Evolutionary conservation across 2,797 vertebrate species (phyloP).

Genomic region (Acanthurus tractus): DNA sequence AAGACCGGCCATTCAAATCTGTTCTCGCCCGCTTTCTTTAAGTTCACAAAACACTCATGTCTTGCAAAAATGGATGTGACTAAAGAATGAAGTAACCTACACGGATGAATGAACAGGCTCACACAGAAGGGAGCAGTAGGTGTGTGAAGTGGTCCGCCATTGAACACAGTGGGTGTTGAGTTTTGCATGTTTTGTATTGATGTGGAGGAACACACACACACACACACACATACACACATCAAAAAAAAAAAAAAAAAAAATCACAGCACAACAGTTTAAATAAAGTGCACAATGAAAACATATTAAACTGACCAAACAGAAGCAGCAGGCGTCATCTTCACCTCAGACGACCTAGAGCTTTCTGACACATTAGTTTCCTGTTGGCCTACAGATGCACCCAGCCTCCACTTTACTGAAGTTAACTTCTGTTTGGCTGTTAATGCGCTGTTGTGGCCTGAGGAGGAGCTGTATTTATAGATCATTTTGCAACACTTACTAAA

Average conservation of each 20-base stretch:
- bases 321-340: slow-evolving; percentile 30
- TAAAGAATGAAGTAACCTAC: background rate
- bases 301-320: slow-evolving; percentile 49
- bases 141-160: slow-evolving; percentile 30
- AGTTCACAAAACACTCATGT: background rate
- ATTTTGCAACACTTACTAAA: slow-evolving; percentile 67
- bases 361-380: slow-evolving; percentile 36
- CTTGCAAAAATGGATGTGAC: background rate
- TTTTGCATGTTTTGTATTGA: too few species aligned
- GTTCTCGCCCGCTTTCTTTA: background rate
- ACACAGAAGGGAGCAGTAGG: slow-evolving; percentile 27
- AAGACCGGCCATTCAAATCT: too few species aligned
- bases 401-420: slow-evolving; percentile 48
- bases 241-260: background rate
- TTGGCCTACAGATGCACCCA: slow-evolving; percentile 44
- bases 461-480: slow-evolving; percentile 55
- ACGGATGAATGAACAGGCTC: slow-evolving; percentile 46
- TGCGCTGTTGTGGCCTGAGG: slow-evolving; percentile 37
- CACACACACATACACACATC: background rate
- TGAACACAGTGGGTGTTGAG: slow-evolving; percentile 35
- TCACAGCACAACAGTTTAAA: slow-evolving; percentile 26
- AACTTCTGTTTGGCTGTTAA: slow-evolving; percentile 50
- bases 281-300: slow-evolving; percentile 32
- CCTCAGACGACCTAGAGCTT: background rate
- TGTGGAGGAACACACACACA: slow-evolving; percentile 12